Conservation (phyloP, 2,888 invertebrate species). For the Cataglyphis altisquamis region DNA sequence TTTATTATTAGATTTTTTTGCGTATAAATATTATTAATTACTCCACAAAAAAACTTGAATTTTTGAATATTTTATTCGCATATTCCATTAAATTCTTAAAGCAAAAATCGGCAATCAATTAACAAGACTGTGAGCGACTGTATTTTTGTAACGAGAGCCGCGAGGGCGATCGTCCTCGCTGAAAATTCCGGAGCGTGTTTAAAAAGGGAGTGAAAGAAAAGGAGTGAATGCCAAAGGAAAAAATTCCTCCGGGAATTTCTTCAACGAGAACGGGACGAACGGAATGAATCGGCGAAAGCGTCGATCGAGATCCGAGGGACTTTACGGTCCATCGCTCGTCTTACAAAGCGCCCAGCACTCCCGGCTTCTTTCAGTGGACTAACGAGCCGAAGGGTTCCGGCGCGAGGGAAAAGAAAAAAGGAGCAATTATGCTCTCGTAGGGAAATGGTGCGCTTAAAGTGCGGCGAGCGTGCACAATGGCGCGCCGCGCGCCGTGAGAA, state of each 20-base stretch:
- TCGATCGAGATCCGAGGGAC: slow-evolving; percentile 75
- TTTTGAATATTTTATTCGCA: neutral
- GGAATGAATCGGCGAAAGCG: slow-evolving; percentile 69
- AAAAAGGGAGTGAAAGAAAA: slow-evolving; percentile 40
- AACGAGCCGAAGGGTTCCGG: slow-evolving; percentile 75
- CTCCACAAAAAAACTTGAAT: neutral
- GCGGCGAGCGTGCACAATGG: slow-evolving; percentile 50
- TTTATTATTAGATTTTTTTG: neutral
- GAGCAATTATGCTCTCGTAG: slow-evolving; percentile 74
- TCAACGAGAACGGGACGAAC: slow-evolving; percentile 55
- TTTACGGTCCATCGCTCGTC: slow-evolving; percentile 77
- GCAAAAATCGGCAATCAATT: neutral
- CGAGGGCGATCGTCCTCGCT: neutral
- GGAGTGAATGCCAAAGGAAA: slow-evolving; percentile 36
- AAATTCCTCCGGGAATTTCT: slow-evolving; percentile 68
- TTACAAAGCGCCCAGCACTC: slow-evolving; percentile 74
- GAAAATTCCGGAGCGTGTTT: slow-evolving; percentile 31
- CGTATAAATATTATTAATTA: neutral
- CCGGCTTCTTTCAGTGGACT: slow-evolving; percentile 75
- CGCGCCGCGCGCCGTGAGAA: slow-evolving; percentile 62
- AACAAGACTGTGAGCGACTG: neutral
- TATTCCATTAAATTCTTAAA: neutral
- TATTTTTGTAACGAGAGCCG: slow-evolving; percentile 17
- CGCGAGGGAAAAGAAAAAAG: slow-evolving; percentile 62
- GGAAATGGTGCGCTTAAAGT: slow-evolving; percentile 75